Conservation (phyloP, 2,888 invertebrate species). For the Megamerina dolium region DNA sequence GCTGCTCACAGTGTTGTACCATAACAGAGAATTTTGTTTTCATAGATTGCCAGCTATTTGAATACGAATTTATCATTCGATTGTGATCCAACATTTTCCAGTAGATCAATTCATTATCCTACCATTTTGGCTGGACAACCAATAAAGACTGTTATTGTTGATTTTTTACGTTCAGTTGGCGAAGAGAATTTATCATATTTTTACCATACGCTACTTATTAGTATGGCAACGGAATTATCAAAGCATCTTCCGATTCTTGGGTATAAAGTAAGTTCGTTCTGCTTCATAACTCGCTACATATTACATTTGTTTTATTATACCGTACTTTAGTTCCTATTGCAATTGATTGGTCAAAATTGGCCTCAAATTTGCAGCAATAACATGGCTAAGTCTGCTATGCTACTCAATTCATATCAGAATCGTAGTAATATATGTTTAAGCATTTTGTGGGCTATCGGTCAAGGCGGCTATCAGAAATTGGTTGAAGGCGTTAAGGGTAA, state of each 20-base stretch:
- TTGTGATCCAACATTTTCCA: conserved; percentile 39
- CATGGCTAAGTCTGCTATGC: conserved; percentile 57
- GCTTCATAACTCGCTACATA: not conserved
- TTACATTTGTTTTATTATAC: not conserved
- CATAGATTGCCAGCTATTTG: conserved; percentile 36
- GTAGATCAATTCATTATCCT: conserved; percentile 40
- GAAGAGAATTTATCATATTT: conserved; percentile 61
- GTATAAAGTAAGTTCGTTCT: conserved; percentile 50
- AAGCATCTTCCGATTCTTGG: conserved; percentile 57
- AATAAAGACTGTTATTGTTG: conserved; percentile 29
- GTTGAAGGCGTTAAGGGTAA: conserved; percentile 62
- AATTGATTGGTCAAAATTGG: conserved; percentile 61
- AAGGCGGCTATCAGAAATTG: conserved; percentile 62
- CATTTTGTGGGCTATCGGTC: conserved; percentile 71
- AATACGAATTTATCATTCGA: conserved; percentile 37
- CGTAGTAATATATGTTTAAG: conserved; percentile 66
- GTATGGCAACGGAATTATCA: conserved; percentile 67
- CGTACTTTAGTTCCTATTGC: conserved; percentile 54
- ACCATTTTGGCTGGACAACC: conserved; percentile 33
- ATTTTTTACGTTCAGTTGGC: conserved; percentile 56
- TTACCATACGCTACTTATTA: conserved; percentile 63
- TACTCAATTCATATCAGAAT: conserved; percentile 72
- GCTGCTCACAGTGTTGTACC: not conserved
- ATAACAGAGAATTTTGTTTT: not conserved
- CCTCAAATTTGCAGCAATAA: conserved; percentile 60